phyloP scores from a whole-genome alignment of 2,888 invertebrate species.

The Lottia gigantea region DNA sequence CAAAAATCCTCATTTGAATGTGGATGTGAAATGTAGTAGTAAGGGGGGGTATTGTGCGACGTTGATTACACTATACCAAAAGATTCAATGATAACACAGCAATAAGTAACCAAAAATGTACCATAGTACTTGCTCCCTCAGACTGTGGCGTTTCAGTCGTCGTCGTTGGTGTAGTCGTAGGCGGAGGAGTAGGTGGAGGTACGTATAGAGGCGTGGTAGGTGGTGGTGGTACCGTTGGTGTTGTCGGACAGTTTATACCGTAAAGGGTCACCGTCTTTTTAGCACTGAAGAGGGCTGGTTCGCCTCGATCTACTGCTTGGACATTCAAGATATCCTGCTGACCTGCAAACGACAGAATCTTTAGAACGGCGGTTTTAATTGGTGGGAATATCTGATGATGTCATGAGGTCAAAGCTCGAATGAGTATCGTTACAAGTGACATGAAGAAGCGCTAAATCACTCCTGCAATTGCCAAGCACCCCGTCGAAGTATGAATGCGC shows the following conservation, averaged over 20 bases:
- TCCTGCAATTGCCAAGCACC: too few species aligned
- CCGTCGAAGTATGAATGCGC: too few species aligned
- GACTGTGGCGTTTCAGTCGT: not conserved
- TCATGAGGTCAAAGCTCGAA: too few species aligned
- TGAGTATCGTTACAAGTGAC: too few species aligned
- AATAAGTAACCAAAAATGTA: not conserved
- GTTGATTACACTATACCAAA: not conserved
- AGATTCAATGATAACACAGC: not conserved
- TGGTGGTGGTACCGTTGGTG: not conserved
- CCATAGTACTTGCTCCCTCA: not conserved
- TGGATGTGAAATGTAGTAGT: too few species aligned
- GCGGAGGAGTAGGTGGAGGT: not conserved
- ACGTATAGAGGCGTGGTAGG: not conserved
- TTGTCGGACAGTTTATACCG: not conserved
- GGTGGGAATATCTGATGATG: too few species aligned
- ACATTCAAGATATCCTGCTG: not conserved
- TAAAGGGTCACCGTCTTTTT: not conserved
- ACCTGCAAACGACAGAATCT: not conserved
- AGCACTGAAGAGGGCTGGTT: not conserved
- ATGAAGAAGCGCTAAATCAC: not conserved
- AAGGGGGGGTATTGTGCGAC: too few species aligned
- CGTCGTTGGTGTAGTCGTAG: not conserved
- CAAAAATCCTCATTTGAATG: too few species aligned
- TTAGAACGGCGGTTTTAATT: too few species aligned
- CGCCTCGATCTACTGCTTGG: not conserved